A percentile compares a stretch with the other conserved stretches of the same genome.
phyloP scores from a whole-genome alignment of 1,140 invertebrate genomes.

The Dryas iulia region DNA sequence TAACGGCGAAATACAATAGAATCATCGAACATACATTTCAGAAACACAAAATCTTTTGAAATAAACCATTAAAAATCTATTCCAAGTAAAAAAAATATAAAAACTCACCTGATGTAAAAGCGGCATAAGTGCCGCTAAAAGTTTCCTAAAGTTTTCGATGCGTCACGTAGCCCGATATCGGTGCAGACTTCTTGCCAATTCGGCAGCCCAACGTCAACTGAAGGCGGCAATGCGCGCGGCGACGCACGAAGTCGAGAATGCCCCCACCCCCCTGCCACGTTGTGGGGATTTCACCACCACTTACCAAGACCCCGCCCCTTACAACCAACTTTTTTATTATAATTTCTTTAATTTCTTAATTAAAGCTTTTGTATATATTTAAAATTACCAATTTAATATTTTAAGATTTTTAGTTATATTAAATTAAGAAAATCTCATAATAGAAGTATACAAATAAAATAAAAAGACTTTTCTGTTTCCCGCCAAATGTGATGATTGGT shows the following conservation, averaged over 20 bases:
- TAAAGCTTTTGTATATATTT: not conserved
- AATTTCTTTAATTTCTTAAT: not conserved
- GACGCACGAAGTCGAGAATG: slow-evolving; percentile 51
- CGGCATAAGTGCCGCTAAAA: slow-evolving; percentile 59
- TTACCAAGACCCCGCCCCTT: slow-evolving; percentile 32
- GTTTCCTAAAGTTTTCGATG: slow-evolving; percentile 44
- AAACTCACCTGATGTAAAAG: slow-evolving; percentile 62
- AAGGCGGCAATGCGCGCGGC: slow-evolving; percentile 32
- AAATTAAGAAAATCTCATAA: not conserved
- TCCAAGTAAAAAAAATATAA: slow-evolving; percentile 13
- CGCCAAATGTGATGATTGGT: slow-evolving; percentile 13
- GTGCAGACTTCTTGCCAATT: slow-evolving; percentile 40
- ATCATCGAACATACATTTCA: no score
- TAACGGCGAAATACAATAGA: not conserved
- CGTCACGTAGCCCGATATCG: slow-evolving; percentile 35
- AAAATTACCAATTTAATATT: not conserved
- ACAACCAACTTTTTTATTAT: slow-evolving; percentile 4
- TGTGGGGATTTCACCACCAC: not conserved
- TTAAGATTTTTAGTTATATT: not conserved
- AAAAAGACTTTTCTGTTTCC: slow-evolving; percentile 4
- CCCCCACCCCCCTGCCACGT: slow-evolving; percentile 38
- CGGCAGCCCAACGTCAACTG: slow-evolving; percentile 54
- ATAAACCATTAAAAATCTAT: no score
- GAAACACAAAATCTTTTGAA: no score
- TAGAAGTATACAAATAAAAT: not conserved